phyloP scores from a whole-genome alignment of 2,888 invertebrate species.

The Deroplatys truncata region DNA sequence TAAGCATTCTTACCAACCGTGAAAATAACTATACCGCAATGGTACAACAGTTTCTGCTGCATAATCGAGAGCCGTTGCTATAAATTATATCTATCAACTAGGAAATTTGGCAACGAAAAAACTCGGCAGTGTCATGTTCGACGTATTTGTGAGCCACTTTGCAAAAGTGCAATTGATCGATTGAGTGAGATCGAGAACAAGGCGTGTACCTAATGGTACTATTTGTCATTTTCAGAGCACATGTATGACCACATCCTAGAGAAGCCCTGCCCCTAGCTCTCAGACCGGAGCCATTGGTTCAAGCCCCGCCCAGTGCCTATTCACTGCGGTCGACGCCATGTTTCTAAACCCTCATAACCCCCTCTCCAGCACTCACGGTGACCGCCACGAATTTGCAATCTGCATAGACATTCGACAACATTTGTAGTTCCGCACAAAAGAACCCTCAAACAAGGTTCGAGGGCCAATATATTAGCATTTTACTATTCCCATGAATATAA shows the following conservation, averaged over 20 bases:
- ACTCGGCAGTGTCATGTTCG: neutral
- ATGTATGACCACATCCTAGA: neutral
- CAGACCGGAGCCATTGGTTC: neutral
- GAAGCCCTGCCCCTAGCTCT: neutral
- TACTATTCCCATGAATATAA: neutral
- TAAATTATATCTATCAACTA: neutral
- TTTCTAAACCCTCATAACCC: neutral
- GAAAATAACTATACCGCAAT: neutral
- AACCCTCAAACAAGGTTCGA: neutral
- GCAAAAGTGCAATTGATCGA: neutral
- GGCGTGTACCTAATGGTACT: neutral
- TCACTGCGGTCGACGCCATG: neutral
- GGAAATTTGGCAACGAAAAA: neutral
- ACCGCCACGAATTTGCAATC: neutral
- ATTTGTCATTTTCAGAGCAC: neutral
- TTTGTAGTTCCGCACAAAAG: neutral
- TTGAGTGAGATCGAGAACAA: neutral
- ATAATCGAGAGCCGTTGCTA: neutral
- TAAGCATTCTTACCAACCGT: neutral
- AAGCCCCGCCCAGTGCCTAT: neutral
- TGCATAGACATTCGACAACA: neutral
- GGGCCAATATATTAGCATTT: neutral
- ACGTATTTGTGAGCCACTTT: neutral
- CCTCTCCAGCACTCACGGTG: neutral
- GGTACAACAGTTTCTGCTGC: neutral